Evolutionary conservation across 2,888 invertebrate genomes (phyloP), one percentile per base, ranked within the genome.

Genomic region (Acronicta psi): DNA sequence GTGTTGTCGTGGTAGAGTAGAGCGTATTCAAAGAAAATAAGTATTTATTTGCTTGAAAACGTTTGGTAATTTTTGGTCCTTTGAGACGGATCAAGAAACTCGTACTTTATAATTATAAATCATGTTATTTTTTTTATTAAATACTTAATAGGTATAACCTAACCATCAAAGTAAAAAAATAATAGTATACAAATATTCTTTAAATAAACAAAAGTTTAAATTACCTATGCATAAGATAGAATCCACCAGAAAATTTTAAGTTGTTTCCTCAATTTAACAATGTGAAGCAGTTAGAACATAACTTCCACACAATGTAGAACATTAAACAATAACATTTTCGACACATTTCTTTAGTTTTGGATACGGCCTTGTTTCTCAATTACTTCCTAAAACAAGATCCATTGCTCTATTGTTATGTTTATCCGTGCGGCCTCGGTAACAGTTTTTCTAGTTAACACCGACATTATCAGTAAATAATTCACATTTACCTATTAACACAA

Each of bases 381-480:
- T 58, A 67, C 75, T 74, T 74, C 75, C 75, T 74, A 59, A 75
- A 64, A 31, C 43, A 18, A 59, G 49, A 50, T 57, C 42, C 38
- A 61, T 66, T 56, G 40, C 43, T 61, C 55, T 60, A 73, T 74
- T 75, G 73, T 75, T 59, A 47, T 16, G n/a, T 17, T 38, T 17
- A 43, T 18, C 53, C 23, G 58, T 34, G 25, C 31, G 58, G 43
- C 72, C 73, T 74, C 59, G 66, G 18, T 49, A 11, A 42, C 16
- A 20, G 53, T 73, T 75, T 73, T 75, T 73, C 17, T 69, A 63
- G 62, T 46, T 34, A 46, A 69, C 61, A 69, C 69, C 31, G 23
- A 6, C 8, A 49, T 45, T 51, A 47, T 57, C 34, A 20, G 29
- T 25, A 29, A 25, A 31, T 46, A 43, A 52, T 66, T 69, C 63